phyloP scores from a whole-genome alignment of 2,888 invertebrate species.

The Alentia gelatinosa region DNA sequence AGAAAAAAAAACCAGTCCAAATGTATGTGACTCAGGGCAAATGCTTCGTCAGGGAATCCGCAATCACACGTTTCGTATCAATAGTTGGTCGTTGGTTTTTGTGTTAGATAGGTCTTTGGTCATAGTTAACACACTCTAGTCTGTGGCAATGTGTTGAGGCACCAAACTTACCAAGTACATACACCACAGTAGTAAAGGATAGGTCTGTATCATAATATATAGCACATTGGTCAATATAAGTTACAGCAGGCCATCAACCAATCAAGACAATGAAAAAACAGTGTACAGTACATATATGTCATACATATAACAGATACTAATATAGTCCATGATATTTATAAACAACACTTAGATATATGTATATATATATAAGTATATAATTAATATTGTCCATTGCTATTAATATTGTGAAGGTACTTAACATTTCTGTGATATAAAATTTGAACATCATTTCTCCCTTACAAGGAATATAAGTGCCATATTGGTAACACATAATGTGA shows the following conservation, averaged over 20 bases:
- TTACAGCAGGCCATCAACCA: slow-evolving; percentile 34
- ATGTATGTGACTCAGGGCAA: slow-evolving; percentile 8
- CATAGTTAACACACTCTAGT: not conserved
- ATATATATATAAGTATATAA: slow-evolving; percentile 52
- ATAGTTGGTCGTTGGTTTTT: not conserved
- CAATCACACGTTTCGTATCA: not conserved
- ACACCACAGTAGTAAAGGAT: not conserved
- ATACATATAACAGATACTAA: slow-evolving; percentile 24
- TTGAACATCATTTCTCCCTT: slow-evolving; percentile 12
- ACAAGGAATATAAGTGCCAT: not conserved
- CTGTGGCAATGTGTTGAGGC: not conserved
- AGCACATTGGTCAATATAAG: slow-evolving; percentile 22
- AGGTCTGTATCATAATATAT: not conserved
- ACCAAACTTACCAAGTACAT: not conserved
- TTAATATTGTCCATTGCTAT: slow-evolving; percentile 18
- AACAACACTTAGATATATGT: slow-evolving; percentile 26
- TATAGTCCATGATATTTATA: not conserved
- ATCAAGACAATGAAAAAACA: slow-evolving; percentile 38
- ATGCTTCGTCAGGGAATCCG: slow-evolving; percentile 23
- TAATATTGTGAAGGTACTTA: slow-evolving; percentile 41
- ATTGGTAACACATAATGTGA: not conserved
- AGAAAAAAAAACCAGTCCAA: not conserved
- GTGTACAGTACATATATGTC: slow-evolving; percentile 29
- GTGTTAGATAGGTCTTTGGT: slow-evolving; percentile 15
- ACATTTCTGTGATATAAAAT: slow-evolving; percentile 32